phyloP scores from a whole-genome alignment of 1,140 invertebrate genomes.

The Drosophila kurseongensis region DNA sequence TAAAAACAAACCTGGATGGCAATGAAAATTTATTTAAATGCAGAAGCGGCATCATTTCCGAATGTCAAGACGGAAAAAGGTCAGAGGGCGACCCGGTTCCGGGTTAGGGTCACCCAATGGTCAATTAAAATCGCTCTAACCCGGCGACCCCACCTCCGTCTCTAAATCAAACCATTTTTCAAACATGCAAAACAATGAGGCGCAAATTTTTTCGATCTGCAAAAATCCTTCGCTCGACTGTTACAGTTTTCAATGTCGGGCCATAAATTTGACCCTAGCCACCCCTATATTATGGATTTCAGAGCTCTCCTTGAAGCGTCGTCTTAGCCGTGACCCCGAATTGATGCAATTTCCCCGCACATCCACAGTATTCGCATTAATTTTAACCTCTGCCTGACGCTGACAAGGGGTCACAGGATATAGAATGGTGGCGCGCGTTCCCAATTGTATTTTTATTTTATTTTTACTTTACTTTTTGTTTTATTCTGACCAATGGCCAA shows the following conservation, averaged over 20 bases:
- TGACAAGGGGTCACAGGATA: slow-evolving; percentile 69
- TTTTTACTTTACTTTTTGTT: slow-evolving; percentile 47
- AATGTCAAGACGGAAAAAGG: slow-evolving; percentile 72
- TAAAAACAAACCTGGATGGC: slow-evolving; percentile 58
- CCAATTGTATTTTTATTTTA: slow-evolving; percentile 42
- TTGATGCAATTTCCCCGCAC: slow-evolving; percentile 75
- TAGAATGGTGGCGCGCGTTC: slow-evolving; percentile 54
- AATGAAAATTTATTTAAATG: slow-evolving; percentile 81
- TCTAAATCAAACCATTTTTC: slow-evolving; percentile 57
- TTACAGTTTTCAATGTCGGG: slow-evolving; percentile 67
- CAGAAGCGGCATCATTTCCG: slow-evolving; percentile 29
- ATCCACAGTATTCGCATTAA: slow-evolving; percentile 79
- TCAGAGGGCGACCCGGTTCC: slow-evolving; percentile 46
- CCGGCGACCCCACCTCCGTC: slow-evolving; percentile 10
- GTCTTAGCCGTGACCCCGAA: slow-evolving; percentile 79
- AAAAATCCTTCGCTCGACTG: slow-evolving; percentile 63
- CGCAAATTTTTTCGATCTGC: slow-evolving; percentile 26
- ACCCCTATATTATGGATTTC: slow-evolving; percentile 55
- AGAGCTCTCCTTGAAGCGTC: slow-evolving; percentile 62
- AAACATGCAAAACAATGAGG: slow-evolving; percentile 74
- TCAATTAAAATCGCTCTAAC: slow-evolving; percentile 59
- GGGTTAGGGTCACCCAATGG: slow-evolving; percentile 66
- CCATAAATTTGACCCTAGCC: slow-evolving; percentile 72
- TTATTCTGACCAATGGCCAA: slow-evolving; percentile 50
- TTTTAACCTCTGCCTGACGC: slow-evolving; percentile 70